Evolutionary conservation across 2,113 vertebrate genomes (phyloP), one percentile per base, ranked within the genome.

Genomic region (Seriola dumerili): DNA sequence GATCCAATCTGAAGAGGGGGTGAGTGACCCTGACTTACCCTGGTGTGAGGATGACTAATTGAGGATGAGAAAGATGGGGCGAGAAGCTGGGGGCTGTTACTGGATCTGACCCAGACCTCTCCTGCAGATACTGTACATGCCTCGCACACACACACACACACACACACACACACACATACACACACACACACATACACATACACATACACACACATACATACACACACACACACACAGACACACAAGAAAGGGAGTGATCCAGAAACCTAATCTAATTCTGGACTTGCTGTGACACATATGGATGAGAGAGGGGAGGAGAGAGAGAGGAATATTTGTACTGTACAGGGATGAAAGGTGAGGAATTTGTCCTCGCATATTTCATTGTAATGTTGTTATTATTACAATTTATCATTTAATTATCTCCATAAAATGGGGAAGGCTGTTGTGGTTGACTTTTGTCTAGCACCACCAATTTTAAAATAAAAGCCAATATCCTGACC

Each of bases 61-160:
- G 79, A 71, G 71, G 65, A 73, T 78, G 84, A 59, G 58, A 80
- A 54, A 61, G 57, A 29, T 32, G 12, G 64, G 50, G 36, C 23
- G 46, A 12, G 68, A 16, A 23, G 70, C 34, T 7, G 40, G 76
- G 29, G 68, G 52, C 85, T 85, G 85, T 87, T 83, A 83, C 84
- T 80, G 86, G 78, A 90, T 74, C 78, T 83, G 85, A 85, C 78
- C 75, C 70, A 79, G 72, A 76, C 80, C 44, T 77, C 81, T 83
- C 69, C 57, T 19, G 48, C 69, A 84, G 78, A 79, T 82, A 87
- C 75, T 77, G 70, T 71, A 80, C 76, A 70, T 89, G 65, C 82
- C 73, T 57, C 77, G 40, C 62, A 66, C 55, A 65, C 72, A 73
- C 61, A 36, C 75, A 80, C 44, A 46, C 44, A 46, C 9, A 46